phyloP scores from a whole-genome alignment of 2,113 vertebrate genomes.

The Azemiops feae region DNA sequence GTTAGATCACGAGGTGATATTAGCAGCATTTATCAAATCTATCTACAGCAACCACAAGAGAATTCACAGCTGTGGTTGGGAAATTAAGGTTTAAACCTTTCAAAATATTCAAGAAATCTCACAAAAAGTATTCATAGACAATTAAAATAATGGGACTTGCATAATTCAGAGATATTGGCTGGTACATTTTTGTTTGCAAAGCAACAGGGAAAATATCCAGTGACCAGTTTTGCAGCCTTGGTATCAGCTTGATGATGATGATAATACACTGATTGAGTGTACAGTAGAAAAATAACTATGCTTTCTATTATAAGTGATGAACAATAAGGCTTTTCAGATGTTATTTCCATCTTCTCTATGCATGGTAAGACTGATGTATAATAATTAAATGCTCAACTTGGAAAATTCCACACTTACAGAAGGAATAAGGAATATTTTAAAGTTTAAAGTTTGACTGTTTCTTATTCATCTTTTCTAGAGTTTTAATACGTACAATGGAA shows the following conservation, averaged over 20 bases:
- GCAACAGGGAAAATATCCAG: slow-evolving; percentile 32
- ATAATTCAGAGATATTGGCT: rapidly evolving
- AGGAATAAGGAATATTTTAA: background rate
- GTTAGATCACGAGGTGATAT: slow-evolving; percentile 87
- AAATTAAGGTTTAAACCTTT: slow-evolving; percentile 73
- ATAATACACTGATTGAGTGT: background rate
- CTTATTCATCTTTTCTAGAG: background rate
- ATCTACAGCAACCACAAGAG: slow-evolving; percentile 77
- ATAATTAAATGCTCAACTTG: background rate
- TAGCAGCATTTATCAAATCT: slow-evolving; percentile 88
- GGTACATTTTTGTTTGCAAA: slow-evolving; percentile 23
- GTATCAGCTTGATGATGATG: background rate
- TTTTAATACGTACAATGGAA: background rate
- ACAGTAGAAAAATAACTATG: background rate
- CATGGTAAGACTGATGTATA: background rate
- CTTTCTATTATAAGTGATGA: background rate
- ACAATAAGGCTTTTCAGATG: background rate
- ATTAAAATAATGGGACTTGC: slow-evolving; percentile 40
- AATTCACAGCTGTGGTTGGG: slow-evolving; percentile 84
- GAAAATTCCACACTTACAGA: background rate
- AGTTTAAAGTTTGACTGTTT: background rate
- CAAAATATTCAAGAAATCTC: slow-evolving; percentile 23
- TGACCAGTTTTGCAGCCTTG: background rate
- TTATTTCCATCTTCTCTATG: background rate
- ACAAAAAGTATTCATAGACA: slow-evolving; percentile 50